Percentiles rank a stretch among this genome's conserved stretches.
phyloP scores from a whole-genome alignment of 2,888 invertebrate genomes.

The Allacma fusca region DNA sequence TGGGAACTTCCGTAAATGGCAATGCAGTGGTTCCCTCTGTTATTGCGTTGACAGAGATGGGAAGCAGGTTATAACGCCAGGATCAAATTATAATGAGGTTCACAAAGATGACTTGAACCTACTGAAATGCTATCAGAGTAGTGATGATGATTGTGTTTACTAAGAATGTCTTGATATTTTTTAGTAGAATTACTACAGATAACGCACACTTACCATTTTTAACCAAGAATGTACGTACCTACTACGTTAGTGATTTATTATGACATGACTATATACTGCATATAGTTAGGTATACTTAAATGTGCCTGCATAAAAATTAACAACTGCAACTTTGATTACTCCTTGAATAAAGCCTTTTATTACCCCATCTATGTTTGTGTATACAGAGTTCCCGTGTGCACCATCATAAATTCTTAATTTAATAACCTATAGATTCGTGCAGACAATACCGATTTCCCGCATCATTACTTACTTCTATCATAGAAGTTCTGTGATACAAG shows the following conservation, averaged over 20 bases:
- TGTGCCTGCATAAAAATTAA: too few relatives aligned
- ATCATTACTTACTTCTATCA: neutral
- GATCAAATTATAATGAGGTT: slow-evolving; percentile 32
- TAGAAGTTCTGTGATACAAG: too few relatives aligned
- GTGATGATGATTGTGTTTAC: slow-evolving; percentile 30
- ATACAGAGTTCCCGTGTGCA: neutral
- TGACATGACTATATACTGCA: too few relatives aligned
- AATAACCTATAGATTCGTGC: neutral
- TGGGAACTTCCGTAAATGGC: slow-evolving; percentile 72
- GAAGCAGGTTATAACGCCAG: slow-evolving; percentile 46
- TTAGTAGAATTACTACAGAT: neutral
- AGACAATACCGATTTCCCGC: neutral
- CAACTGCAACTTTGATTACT: too few relatives aligned
- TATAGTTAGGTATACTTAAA: too few relatives aligned
- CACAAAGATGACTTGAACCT: slow-evolving; percentile 35
- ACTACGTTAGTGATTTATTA: too few relatives aligned
- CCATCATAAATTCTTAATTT: neutral
- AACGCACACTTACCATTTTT: too few relatives aligned
- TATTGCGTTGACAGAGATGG: slow-evolving; percentile 73
- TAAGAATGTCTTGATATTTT: neutral
- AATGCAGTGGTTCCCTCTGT: slow-evolving; percentile 72
- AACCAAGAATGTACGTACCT: too few relatives aligned
- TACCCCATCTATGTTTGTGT: neutral
- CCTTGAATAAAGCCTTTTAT: neutral
- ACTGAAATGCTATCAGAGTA: slow-evolving; percentile 34